Percentiles rank a stretch among this genome's conserved stretches.
Conservation (phyloP, 37 sponge, comb jelly and placozoan genomes). For the Cliona cf. orientalis region DNA sequence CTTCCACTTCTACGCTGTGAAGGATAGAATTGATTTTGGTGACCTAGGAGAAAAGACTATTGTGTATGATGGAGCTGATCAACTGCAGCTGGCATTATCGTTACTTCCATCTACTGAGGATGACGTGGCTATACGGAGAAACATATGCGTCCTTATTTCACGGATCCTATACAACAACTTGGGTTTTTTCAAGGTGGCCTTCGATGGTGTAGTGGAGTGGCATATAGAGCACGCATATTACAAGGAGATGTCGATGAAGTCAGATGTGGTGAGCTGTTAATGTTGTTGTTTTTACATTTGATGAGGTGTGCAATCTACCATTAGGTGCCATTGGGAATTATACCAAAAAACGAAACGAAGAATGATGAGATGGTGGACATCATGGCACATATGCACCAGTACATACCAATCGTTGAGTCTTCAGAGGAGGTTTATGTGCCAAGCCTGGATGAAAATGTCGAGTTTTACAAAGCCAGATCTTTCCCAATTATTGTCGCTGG, state of each 20-base stretch:
- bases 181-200: background rate
- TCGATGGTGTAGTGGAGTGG: background rate
- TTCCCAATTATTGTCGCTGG: background rate
- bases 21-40: background rate
- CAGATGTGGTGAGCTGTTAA: background rate
- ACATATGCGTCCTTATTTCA: background rate
- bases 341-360: slow-evolving; percentile 20
- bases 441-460: background rate
- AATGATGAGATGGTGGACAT: slow-evolving; percentile 30
- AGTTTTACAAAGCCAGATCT: too few relatives aligned
- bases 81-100: background rate
- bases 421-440: background rate
- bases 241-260: background rate
- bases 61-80: background rate
- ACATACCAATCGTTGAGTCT: slow-evolving; percentile 8
- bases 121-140: background rate
- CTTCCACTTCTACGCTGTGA: slow-evolving; percentile 7
- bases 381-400: background rate
- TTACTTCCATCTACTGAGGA: slow-evolving; percentile 15
- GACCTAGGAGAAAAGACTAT: background rate
- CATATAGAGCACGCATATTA: slow-evolving; percentile 10
- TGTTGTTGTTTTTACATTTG: background rate
- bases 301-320: too few relatives aligned
- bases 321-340: slow-evolving; percentile 20
- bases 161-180: background rate